Base-by-base conservation (phyloP, 1,140 invertebrate genomes). In the Eubasilissa regina region DNA sequence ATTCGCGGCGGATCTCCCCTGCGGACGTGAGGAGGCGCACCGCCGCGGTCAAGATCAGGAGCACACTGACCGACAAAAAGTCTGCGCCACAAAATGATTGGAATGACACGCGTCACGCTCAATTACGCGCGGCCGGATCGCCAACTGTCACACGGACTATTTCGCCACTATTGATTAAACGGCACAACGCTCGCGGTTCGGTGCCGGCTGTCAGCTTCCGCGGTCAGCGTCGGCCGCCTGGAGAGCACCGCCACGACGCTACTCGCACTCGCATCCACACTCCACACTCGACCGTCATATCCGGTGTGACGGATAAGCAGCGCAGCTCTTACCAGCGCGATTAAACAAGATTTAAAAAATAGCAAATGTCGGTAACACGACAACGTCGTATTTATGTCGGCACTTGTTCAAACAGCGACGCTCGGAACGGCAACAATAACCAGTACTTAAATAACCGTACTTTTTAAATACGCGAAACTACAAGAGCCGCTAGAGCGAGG, bases 41-140 rank as follows among this genome's bases (percentile, higher is more conserved):
- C 70, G n/a, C 53, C 35, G 66, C 70, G 70, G 53, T 55, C 51
- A 74, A 56, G 70, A 74, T 58, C 70, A 74, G 51, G 4, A 45
- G 15, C 70, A 44, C 53, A 74, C 70, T 72, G 68, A 53, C 68
- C 21, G 68, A 72, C 47, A n/a, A 48, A 64, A 19, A 25, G 45
- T 12, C 9, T 11, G 66, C 66, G 44, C 66, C 4, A 19, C 66
- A 48, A 21, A 21, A 70, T 70, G 47, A 70, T 70, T 70, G 51
- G 51, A 70, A 7, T 48, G 64, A 19, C 45, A 70, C 66, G 45
- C 13, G 45, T 47, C 13, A 6, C 15, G 64, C 60, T 25, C 19
- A 64, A 47, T 17, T 47, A 47, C 62, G 44, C 21, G 3, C 43
- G 62, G 43, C 35, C 43, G 25, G 1, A 35, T 6, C 25, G 25